Evolutionary conservation across 2,113 vertebrate genomes (phyloP).

Genomic region (Cariama cristata): DNA sequence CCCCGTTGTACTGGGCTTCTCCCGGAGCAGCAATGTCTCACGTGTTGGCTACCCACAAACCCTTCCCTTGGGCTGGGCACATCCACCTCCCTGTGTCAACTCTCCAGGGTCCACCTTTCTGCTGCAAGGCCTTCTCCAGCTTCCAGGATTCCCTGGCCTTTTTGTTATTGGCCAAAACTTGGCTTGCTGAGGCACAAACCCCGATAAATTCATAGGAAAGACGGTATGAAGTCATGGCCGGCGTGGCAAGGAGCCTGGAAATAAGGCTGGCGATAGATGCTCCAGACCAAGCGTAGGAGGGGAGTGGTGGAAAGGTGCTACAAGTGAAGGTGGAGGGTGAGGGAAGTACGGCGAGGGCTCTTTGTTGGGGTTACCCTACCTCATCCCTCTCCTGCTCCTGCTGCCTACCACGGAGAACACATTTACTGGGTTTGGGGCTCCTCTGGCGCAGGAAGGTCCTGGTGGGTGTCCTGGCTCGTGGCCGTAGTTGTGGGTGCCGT

Average conservation of each 20-base stretch:
- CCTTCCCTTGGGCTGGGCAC: background rate
- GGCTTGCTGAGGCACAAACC: background rate
- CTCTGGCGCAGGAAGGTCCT: background rate
- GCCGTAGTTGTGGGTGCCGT: background rate
- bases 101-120: background rate
- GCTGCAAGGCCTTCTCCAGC: background rate
- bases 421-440: background rate
- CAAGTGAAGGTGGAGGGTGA: background rate
- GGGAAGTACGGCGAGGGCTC: rapidly evolving
- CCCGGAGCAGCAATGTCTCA: background rate
- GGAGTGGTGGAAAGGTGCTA: background rate
- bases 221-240: background rate
- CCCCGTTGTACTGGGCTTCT: background rate
- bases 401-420: background rate
- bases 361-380: background rate
- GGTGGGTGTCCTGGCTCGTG: background rate
- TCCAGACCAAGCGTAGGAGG: background rate
- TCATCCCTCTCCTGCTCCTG: background rate
- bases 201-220: background rate
- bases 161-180: background rate
- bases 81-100: background rate
- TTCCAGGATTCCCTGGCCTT: background rate
- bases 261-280: background rate
- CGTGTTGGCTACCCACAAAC: background rate
- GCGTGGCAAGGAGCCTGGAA: background rate